phyloP scores from a whole-genome alignment of 2,888 invertebrate genomes.

The Marasmarcha lunaedactyla region DNA sequence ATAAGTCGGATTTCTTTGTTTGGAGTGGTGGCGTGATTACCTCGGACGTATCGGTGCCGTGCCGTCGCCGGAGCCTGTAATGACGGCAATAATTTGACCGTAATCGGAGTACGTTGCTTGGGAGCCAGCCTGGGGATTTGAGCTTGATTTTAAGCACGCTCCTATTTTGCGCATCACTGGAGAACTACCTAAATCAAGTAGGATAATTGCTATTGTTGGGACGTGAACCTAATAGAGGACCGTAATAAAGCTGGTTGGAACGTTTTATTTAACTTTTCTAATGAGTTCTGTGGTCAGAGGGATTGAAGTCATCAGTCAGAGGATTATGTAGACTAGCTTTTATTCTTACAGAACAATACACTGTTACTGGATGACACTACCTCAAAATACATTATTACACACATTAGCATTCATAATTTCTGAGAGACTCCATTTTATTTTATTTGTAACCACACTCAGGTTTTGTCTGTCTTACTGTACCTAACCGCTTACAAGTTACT shows the following conservation, averaged over 20 bases:
- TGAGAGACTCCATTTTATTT: too few species aligned
- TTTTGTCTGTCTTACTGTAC: too few species aligned
- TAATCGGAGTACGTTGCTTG: constrained; percentile 60
- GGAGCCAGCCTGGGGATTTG: constrained; percentile 59
- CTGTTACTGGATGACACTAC: too few species aligned
- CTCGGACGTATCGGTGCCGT: neutral
- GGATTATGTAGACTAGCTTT: too few species aligned
- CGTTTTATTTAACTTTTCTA: neutral
- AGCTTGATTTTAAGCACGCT: constrained; percentile 55
- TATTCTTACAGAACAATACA: too few species aligned
- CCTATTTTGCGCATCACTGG: constrained; percentile 58
- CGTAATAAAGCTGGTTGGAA: constrained; percentile 19
- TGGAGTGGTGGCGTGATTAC: too few species aligned
- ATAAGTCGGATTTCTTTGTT: neutral
- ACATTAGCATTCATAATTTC: too few species aligned
- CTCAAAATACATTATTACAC: too few species aligned
- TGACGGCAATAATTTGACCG: constrained; percentile 64
- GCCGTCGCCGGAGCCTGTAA: constrained; percentile 32
- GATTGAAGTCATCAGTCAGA: constrained; percentile 6
- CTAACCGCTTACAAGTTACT: too few species aligned
- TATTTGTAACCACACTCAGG: too few species aligned
- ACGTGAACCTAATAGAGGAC: constrained; percentile 33
- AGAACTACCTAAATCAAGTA: constrained; percentile 52
- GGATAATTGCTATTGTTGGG: constrained; percentile 42
- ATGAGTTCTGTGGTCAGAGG: constrained; percentile 5